Conservation (phyloP, 2,888 invertebrate species). For the Yponomeuta malinellus region DNA sequence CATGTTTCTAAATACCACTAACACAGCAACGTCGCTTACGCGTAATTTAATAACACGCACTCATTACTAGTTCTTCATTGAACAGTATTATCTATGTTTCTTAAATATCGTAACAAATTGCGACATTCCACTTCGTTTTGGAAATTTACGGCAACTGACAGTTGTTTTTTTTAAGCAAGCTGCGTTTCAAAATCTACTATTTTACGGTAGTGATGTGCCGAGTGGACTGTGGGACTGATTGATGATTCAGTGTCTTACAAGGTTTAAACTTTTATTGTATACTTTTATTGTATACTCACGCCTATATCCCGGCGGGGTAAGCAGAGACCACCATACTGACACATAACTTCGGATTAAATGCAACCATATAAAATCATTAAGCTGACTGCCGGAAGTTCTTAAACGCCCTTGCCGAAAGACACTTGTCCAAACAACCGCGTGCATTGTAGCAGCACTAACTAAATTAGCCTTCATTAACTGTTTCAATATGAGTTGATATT, state of each 20-base stretch:
- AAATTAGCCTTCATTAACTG: background rate
- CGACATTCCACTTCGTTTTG: no score
- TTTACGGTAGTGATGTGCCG: background rate
- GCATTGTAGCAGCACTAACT: background rate
- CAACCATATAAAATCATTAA: background rate
- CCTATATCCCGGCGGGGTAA: no score
- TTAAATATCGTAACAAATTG: no score
- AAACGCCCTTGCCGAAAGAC: background rate
- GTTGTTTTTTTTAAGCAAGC: background rate
- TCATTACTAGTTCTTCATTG: no score
- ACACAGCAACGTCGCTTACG: background rate
- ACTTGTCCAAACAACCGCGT: background rate
- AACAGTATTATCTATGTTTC: no score
- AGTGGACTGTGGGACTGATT: background rate
- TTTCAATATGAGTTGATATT: background rate
- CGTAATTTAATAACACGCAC: background rate
- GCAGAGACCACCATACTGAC: no score
- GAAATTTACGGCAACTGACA: background rate
- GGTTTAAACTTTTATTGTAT: no score
- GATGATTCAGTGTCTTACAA: background rate
- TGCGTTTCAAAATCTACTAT: background rate
- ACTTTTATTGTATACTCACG: no score
- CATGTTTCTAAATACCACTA: slow-evolving; percentile 29
- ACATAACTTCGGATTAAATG: no score
- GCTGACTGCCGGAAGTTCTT: background rate